phyloP scores from a whole-genome alignment of 2,888 invertebrate genomes.

The Saturnia pavonia region DNA sequence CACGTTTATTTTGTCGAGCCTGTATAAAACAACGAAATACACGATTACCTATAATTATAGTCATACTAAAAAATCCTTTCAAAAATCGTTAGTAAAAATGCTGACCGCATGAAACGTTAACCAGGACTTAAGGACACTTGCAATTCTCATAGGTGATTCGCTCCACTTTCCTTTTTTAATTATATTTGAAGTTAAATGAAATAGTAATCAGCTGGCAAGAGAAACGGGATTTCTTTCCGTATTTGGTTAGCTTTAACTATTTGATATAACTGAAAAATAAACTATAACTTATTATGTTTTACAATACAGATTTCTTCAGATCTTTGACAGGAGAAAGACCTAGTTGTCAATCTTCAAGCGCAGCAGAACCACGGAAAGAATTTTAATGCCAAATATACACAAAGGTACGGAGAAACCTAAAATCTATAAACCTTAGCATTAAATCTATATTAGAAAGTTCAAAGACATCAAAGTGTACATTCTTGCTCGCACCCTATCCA shows the following conservation, averaged over 20 bases:
- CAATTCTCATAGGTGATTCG: neutral
- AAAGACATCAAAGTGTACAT: constrained; percentile 13
- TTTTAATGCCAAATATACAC: neutral
- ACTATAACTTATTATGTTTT: too few species aligned
- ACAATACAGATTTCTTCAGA: too few species aligned
- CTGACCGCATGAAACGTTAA: neutral
- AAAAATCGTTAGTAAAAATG: neutral
- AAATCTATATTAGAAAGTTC: constrained; percentile 12
- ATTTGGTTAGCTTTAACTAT: too few species aligned
- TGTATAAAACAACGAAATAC: too few species aligned
- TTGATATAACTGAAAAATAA: too few species aligned
- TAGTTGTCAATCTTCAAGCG: neutral
- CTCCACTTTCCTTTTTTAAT: neutral
- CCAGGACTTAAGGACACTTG: neutral
- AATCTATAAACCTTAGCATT: neutral
- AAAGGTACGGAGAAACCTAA: neutral
- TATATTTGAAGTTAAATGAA: neutral
- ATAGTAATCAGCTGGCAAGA: too few species aligned
- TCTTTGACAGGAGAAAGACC: too few species aligned
- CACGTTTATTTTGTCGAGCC: too few species aligned
- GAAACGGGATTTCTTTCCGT: too few species aligned
- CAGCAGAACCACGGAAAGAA: neutral
- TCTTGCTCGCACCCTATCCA: constrained; percentile 14
- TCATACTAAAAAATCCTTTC: neutral
- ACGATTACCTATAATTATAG: neutral